Conservation (phyloP, 53 echinoderm and acorn worm species). For the Echinarachnius parma region DNA sequence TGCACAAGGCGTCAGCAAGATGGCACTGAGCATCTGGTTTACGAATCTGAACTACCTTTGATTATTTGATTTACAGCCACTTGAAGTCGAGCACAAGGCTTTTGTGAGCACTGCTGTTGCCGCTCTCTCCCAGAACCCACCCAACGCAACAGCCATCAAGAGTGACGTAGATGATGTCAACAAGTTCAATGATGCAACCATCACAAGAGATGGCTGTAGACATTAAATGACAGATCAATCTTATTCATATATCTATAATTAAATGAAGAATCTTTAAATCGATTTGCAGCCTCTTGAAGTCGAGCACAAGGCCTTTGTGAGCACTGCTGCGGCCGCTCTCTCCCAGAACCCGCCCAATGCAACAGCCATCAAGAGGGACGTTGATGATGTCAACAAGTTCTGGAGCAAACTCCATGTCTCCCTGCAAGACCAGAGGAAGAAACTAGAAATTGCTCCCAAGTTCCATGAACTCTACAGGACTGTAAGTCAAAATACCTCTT, state of each 20-base stretch:
- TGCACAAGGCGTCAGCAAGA: too few species aligned
- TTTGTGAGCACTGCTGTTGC: constrained; percentile 57
- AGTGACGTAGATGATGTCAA: constrained; percentile 82
- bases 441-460: constrained; percentile 68
- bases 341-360: constrained; percentile 61
- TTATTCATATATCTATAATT: too few species aligned
- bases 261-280: background rate
- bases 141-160: constrained; percentile 49
- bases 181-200: too few species aligned
- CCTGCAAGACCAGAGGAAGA: constrained; percentile 77
- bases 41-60: too few species aligned
- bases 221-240: too few species aligned
- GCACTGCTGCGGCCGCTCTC: constrained; percentile 52
- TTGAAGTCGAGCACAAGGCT: constrained; percentile 53
- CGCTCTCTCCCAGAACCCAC: constrained; percentile 58
- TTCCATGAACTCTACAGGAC: constrained; percentile 81
- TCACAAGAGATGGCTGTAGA: too few species aligned
- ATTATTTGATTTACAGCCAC: constrained; percentile 64
- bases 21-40: too few species aligned
- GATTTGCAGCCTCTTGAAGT: constrained; percentile 61
- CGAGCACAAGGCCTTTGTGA: constrained; percentile 54
- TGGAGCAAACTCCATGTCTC: constrained; percentile 76
- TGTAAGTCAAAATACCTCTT: too few species aligned
- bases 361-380: constrained; percentile 56
- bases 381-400: constrained; percentile 68